These are phyloP conservation scores for Ashinkailepas kermadecensis DNA, from an alignment of 2,888 invertebrate genomes.

Conservation along the genomic window DNA sequence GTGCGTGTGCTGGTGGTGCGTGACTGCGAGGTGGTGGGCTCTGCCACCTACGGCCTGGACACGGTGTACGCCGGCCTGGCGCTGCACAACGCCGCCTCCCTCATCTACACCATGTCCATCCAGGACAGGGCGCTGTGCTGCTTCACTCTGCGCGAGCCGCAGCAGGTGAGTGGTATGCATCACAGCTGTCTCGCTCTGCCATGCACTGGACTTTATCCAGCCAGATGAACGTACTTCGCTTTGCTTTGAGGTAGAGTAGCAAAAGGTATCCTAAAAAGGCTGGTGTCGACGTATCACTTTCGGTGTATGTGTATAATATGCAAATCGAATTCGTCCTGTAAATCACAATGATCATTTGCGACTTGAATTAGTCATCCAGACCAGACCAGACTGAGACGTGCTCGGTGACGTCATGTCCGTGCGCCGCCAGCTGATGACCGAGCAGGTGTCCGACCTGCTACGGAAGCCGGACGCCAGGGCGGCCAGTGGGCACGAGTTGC, in stretches of 20 bases:
- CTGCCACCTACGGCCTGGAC: background rate
- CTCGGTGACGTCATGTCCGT: no score
- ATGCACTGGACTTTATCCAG: no score
- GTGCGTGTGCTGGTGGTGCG: background rate
- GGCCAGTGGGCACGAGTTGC: background rate
- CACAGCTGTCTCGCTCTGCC: no score
- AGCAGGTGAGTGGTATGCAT: background rate
- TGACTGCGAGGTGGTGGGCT: background rate
- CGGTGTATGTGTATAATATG: no score
- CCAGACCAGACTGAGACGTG: no score
- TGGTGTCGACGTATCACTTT: no score
- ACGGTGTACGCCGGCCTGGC: constrained; percentile 15
- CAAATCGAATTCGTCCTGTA: no score
- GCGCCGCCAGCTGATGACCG: background rate
- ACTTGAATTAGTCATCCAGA: no score
- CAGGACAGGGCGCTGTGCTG: background rate
- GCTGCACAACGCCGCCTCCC: background rate
- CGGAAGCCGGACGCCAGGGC: background rate
- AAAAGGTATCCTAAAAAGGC: no score
- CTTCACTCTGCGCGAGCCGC: background rate
- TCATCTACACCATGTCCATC: background rate
- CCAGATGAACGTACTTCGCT: no score
- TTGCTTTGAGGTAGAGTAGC: no score
- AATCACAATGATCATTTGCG: no score
- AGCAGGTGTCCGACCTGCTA: constrained; percentile 3